Base-by-base conservation (phyloP, 2,888 invertebrate genomes). In the Pyrocoelia pectoralis region DNA sequence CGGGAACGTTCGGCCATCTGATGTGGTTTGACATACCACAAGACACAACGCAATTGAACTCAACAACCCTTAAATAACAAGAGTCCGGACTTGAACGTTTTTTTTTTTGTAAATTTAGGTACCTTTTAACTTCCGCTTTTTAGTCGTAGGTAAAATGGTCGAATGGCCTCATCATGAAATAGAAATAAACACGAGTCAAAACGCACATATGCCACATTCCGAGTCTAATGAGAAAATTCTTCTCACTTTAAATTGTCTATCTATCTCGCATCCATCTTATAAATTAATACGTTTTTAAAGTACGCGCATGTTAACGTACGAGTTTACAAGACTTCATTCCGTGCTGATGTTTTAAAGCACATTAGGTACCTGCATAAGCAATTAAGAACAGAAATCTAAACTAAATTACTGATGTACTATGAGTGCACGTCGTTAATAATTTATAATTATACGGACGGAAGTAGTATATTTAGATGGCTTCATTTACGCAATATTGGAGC, bases 1-100 rank as follows among this genome's bases (percentile, higher is more conserved):
- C 66, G 66, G 66, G 59, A 56, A 49, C 61, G 65, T 65, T 59
- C 64, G 60, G 59, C 64, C 60, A 60, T 60, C 60, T 56, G 52
- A 51, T 55, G 60, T 18, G 46, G 46, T 46, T 41, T 60, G 64
- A 64, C 64, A 64, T 40, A 59, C 54, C 54, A 59, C 63, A 55
- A 62, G 62, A 57, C 62, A 49, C 28, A 46, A 48, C 46, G 56
- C 61, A 56, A 61, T 61, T 61, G 61, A 46, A 56, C 52, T 61
- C 38, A 54, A 61, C 60, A 55, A 19, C 49, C 49, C 49, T 60
- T 29, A 49, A 55, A 40, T 43, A 12, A 28, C 48, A 54, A 50
- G 48, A 38, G 48, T 28, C 46, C 56, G n/a, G n/a, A 29, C 56
- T 59, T 48, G 14, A 58, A 38, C 12, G 12, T n/a, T 19, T 54